Evolutionary conservation across 1,140 invertebrate genomes (phyloP).

Genomic region (Propsilocerus akamusi): DNA sequence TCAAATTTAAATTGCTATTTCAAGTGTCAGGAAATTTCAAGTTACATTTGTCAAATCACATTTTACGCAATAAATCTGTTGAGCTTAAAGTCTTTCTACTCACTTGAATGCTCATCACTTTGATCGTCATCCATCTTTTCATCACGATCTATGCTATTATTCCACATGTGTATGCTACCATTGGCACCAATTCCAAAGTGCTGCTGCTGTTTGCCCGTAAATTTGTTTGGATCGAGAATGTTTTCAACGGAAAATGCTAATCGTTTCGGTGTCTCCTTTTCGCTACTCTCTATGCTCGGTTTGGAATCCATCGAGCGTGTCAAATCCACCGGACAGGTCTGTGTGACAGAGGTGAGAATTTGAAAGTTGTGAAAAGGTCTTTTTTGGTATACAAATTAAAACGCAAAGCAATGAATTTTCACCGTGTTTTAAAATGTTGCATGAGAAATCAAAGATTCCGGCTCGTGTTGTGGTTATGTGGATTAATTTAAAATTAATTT

Average conservation of each 20-base stretch:
- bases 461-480: neutral
- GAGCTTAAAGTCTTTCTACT: constrained; percentile 10
- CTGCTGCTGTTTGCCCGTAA: constrained; percentile 41
- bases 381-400: too few relatives aligned
- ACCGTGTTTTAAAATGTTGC: too few relatives aligned
- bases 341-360: neutral
- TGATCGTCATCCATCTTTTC: constrained; percentile 24
- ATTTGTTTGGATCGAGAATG: constrained; percentile 77
- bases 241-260: constrained; percentile 81
- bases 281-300: constrained; percentile 12
- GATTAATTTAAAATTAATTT: neutral
- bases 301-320: constrained; percentile 19
- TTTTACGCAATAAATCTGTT: too few relatives aligned
- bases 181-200: constrained; percentile 13
- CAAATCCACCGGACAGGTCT: constrained; percentile 24
- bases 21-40: too few relatives aligned
- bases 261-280: constrained; percentile 23
- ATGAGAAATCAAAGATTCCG: too few relatives aligned
- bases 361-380: too few relatives aligned
- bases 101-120: constrained; percentile 24
- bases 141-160: constrained; percentile 30
- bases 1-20: too few relatives aligned
- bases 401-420: neutral
- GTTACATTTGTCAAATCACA: too few relatives aligned
- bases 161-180: constrained; percentile 20